Evolutionary conservation across 2,888 invertebrate species (phyloP).

Genomic region (Cantharis lateralis): DNA sequence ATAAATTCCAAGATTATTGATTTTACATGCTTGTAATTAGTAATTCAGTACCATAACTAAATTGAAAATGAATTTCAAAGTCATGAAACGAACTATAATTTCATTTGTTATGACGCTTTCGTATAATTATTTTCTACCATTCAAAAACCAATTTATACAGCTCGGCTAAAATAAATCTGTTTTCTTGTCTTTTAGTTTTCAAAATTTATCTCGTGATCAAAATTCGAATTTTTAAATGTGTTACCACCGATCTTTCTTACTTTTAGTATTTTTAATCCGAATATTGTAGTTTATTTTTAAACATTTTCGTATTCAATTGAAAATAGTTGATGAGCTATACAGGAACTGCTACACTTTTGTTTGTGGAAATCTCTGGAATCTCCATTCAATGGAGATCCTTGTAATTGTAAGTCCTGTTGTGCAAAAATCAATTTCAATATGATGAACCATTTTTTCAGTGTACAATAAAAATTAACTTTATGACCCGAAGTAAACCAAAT

Average conservation of each 20-base stretch:
- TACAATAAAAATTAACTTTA: too few relatives aligned
- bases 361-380: too few relatives aligned
- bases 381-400: too few relatives aligned
- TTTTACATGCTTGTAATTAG: conserved; percentile 27
- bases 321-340: too few relatives aligned
- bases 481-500: too few relatives aligned
- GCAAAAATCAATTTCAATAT: too few relatives aligned
- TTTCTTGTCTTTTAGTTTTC: not conserved
- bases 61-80: conserved; percentile 25
- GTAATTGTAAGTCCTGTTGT: too few relatives aligned
- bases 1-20: conserved; percentile 27
- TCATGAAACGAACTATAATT: conserved; percentile 13
- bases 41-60: conserved; percentile 22
- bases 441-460: too few relatives aligned
- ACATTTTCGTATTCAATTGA: not conserved
- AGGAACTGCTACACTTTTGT: too few relatives aligned
- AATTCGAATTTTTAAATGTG: not conserved
- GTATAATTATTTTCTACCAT: conserved; percentile 4
- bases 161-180: not conserved
- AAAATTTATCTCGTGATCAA: not conserved
- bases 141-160: not conserved
- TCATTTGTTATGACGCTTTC: conserved; percentile 14
- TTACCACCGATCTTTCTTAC: not conserved
- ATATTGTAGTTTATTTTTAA: not conserved
- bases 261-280: not conserved